phyloP scores from a whole-genome alignment of 1,140 invertebrate species.

The Drosophila sproati region DNA sequence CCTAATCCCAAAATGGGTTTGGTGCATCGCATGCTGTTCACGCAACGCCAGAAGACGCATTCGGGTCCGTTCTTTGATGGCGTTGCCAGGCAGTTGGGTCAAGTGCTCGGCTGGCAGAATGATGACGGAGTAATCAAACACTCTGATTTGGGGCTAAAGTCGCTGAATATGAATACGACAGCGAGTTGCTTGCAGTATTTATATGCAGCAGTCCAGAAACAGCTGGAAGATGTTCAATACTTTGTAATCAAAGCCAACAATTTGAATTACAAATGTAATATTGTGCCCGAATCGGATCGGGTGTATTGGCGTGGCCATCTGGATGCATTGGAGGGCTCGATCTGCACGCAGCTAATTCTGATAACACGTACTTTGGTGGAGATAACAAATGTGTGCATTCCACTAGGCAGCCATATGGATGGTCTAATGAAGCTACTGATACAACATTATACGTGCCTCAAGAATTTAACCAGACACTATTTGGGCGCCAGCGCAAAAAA shows the following conservation, averaged over 20 bases:
- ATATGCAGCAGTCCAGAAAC: constrained; percentile 66
- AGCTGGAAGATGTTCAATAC: constrained; percentile 77
- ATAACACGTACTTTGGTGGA: constrained; percentile 67
- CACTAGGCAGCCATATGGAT: constrained; percentile 69
- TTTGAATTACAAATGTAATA: constrained; percentile 68
- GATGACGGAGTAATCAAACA: constrained; percentile 37
- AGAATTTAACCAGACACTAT: constrained; percentile 75
- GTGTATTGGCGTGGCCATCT: constrained; percentile 65
- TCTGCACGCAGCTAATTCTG: constrained; percentile 75
- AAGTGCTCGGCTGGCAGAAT: constrained; percentile 56
- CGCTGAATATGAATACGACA: constrained; percentile 56
- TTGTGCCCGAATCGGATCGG: constrained; percentile 70
- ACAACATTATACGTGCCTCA: constrained; percentile 74
- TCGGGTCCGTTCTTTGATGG: constrained; percentile 72
- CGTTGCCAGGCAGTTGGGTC: constrained; percentile 62
- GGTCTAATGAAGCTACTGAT: constrained; percentile 70
- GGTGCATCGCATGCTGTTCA: constrained; percentile 72
- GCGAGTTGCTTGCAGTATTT: constrained; percentile 70
- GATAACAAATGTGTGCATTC: constrained; percentile 71
- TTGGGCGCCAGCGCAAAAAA: constrained; percentile 41
- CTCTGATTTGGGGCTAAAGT: constrained; percentile 47
- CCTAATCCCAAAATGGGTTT: constrained; percentile 56
- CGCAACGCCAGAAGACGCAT: constrained; percentile 76
- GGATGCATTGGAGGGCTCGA: constrained; percentile 67
- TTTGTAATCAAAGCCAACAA: constrained; percentile 79